Evolutionary conservation across 2,888 invertebrate genomes (phyloP), one percentile per base, ranked within the genome.

Genomic region (Opisthograptis luteolata): DNA sequence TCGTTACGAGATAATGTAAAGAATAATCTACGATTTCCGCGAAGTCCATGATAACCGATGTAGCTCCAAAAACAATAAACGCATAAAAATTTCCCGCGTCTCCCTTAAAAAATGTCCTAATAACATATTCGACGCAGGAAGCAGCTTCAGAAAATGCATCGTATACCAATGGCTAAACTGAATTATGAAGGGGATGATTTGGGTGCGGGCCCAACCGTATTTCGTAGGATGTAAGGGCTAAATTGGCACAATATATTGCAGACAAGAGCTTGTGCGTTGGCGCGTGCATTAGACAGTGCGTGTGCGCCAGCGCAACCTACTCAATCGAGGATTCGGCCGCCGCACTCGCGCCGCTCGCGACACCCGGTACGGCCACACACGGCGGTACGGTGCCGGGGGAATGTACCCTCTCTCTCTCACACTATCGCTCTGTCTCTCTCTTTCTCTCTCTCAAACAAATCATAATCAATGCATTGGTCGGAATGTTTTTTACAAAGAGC

Each of bases 241-340:
- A 64, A 73, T 60, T 64, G 68, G 71, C 64, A 42, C 49, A 54
- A 67, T 68, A 73, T 68, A 62, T 90, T 90, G 68, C 91, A 91
- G 90, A 87, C 60, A 81, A 78, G 75, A 83, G 85, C 70, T 77
- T 86, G 66, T 91, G 91, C 76, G 84, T 88, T 68, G 87, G 87
- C 66, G 80, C 89, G 73, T 91, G 91, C 82, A 87, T 91, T 68
- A 84, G 76, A 65, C 88, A 86, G 73, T 91, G 91, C 79, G 90
- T 87, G 72, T 89, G 91, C 69, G 70, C 84, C 39, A 78, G 84
- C 39, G 83, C 79, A 52, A 73, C 84, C 42, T 74, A 78, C 76
- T 84, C 84, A 67, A 69, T 81, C 54, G 87, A 87, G 65, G 87
- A 85, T 73, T 82, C 85, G 60, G 79, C 74, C 42, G 80, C 83